These are phyloP conservation scores for Simalia tracyae DNA, from an alignment of 2,797 vertebrate species.

Conservation along the genomic window DNA sequence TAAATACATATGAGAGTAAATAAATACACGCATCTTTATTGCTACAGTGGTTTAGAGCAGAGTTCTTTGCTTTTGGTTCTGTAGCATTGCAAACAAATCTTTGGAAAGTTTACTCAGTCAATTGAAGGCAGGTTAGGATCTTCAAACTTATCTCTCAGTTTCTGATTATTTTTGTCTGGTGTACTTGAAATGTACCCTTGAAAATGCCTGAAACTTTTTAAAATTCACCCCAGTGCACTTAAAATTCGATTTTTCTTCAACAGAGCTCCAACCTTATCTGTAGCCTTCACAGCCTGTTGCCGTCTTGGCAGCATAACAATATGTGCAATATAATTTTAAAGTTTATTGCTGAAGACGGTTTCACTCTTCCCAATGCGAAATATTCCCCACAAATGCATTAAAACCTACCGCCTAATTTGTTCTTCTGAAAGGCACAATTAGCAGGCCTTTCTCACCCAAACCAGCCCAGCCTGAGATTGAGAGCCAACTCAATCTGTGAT, in stretches of 20 bases:
- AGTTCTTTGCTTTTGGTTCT: background rate
- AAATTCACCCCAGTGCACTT: background rate
- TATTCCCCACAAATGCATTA: background rate
- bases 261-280: background rate
- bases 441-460: background rate
- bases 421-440: background rate
- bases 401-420: background rate
- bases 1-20: background rate
- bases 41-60: background rate
- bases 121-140: constrained; percentile 36
- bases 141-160: constrained; percentile 25
- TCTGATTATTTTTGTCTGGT: background rate
- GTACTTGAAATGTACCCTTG: background rate
- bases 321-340: background rate
- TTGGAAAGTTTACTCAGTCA: constrained; percentile 44
- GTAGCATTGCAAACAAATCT: constrained; percentile 16
- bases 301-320: background rate
- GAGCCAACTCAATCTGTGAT: background rate
- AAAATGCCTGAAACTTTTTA: background rate
- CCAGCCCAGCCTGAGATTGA: background rate
- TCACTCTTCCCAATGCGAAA: background rate
- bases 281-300: background rate
- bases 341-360: background rate
- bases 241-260: background rate
- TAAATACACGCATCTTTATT: background rate